phyloP scores from a whole-genome alignment of 2,888 invertebrate genomes.

The Oxytorus armatus region DNA sequence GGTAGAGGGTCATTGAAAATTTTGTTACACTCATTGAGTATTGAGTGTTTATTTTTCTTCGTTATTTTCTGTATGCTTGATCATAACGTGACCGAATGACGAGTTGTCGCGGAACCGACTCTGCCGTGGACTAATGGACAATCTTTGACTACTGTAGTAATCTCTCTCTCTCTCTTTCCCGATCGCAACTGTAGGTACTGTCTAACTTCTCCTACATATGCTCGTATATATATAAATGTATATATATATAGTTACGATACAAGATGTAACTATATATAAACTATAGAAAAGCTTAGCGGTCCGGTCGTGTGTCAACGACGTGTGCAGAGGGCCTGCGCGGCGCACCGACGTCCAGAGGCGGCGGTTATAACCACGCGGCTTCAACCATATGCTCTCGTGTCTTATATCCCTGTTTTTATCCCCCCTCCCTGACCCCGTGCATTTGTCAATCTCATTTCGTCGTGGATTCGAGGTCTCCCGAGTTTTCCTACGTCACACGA shows the following conservation, averaged over 20 bases:
- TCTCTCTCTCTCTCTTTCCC: constrained; percentile 43
- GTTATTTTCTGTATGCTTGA: neutral
- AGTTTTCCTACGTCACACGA: constrained; percentile 5
- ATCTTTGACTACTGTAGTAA: constrained; percentile 57
- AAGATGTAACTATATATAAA: constrained; percentile 25
- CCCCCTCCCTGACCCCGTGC: constrained; percentile 10
- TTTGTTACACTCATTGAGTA: neutral
- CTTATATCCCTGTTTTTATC: constrained; percentile 10
- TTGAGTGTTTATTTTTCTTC: neutral
- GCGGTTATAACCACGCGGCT: constrained; percentile 56
- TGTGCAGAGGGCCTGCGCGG: constrained; percentile 42
- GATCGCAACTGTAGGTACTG: constrained; percentile 50
- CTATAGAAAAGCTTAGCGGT: constrained; percentile 39
- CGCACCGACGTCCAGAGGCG: constrained; percentile 19
- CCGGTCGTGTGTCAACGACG: constrained; percentile 56
- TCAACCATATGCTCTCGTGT: constrained; percentile 57
- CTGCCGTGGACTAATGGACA: constrained; percentile 57
- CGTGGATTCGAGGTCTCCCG: constrained; percentile 7
- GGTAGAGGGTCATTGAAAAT: too few species aligned
- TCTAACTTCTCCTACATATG: constrained; percentile 5
- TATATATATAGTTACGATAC: neutral
- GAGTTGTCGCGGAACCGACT: constrained; percentile 64
- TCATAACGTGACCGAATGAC: constrained; percentile 26
- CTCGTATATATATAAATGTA: neutral
- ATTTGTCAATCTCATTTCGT: constrained; percentile 10